Evolutionary conservation across 1,140 invertebrate species (phyloP), one percentile per base, ranked within the genome.

Genomic region (Drosophila pseudoobscura): DNA sequence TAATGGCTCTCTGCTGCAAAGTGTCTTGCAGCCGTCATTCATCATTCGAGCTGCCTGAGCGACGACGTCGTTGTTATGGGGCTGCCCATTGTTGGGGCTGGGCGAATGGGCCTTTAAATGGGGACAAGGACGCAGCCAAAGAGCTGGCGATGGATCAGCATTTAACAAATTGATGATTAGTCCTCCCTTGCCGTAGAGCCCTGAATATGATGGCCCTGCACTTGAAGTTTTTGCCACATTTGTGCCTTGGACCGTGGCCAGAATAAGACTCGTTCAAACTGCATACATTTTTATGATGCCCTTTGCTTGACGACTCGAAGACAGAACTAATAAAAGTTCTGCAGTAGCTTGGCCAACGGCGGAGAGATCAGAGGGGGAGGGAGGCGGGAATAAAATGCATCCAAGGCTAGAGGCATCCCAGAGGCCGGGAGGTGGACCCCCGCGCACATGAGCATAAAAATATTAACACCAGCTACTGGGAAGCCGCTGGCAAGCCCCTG

Each of bases 271-370:
- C 52, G 50, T 61, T 39, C 29, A 41, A 82, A 74, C 51, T 54
- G 49, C 50, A 77, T 69, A 85, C 74, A 80, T 85, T 80, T 85
- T 85, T 85, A 80, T 80, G 46, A 64, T 64, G 75, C 66, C 77
- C 73, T 65, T 80, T 56, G 54, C 47, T 65, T 68, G 65, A 52
- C 29, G 60, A 65, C 15, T 15, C 22, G 31, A 15, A 29, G 29
- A 29, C 43, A 53, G 52, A 65, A 54, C 45, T 63, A 66, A 76
- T 75, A 80, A 76, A 75, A 69, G 58, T 45, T 20, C 53, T 47
- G 51, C 54, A 50, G 41, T 1, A 17, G 17, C 17, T 17, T 17
- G 17, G 17, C 0, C 17, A 17, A 17, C 17, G 17, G 0, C 17
- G 0, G 17, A 17, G 17, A 17, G 17, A 0, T 0, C 0, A 0